These are phyloP conservation scores for Homalodisca vitripennis DNA, from an alignment of 1,140 invertebrate genomes.

Conservation along the genomic window DNA sequence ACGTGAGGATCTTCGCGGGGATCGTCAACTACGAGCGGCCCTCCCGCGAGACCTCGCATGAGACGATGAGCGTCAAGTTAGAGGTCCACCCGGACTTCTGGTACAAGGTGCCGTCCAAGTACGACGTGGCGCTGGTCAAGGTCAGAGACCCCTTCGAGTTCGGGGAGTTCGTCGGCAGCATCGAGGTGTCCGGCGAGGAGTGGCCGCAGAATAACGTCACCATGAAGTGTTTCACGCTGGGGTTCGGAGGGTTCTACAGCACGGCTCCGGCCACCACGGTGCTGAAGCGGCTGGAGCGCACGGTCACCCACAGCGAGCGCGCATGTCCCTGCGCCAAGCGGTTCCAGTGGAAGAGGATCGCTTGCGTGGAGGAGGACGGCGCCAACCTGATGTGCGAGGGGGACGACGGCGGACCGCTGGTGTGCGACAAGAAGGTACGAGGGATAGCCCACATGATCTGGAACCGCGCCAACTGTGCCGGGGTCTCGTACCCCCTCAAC, in stretches of 20 bases:
- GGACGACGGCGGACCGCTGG: slow-evolving; percentile 1
- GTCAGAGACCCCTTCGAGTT: background rate
- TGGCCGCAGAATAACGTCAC: slow-evolving; percentile 1
- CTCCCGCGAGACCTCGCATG: background rate
- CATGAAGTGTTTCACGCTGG: background rate
- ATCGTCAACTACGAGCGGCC: background rate
- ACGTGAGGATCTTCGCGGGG: background rate
- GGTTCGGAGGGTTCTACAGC: slow-evolving; percentile 9
- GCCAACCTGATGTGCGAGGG: background rate
- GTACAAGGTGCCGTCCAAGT: background rate
- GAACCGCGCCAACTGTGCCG: background rate
- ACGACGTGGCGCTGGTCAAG: slow-evolving; percentile 2
- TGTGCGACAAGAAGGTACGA: background rate
- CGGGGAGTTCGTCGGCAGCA: background rate
- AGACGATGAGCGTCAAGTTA: background rate
- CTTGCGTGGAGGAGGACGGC: background rate
- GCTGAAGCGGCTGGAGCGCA: background rate
- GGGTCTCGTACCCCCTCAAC: background rate
- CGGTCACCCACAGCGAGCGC: background rate
- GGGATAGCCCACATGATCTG: slow-evolving; percentile 9
- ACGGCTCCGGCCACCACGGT: background rate
- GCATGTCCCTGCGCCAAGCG: slow-evolving; percentile 6
- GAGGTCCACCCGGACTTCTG: background rate
- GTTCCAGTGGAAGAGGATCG: slow-evolving; percentile 2
- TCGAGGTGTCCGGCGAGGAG: background rate